Evolutionary conservation across 1,140 invertebrate species (phyloP).

Genomic region (Arctopsyche grandis): DNA sequence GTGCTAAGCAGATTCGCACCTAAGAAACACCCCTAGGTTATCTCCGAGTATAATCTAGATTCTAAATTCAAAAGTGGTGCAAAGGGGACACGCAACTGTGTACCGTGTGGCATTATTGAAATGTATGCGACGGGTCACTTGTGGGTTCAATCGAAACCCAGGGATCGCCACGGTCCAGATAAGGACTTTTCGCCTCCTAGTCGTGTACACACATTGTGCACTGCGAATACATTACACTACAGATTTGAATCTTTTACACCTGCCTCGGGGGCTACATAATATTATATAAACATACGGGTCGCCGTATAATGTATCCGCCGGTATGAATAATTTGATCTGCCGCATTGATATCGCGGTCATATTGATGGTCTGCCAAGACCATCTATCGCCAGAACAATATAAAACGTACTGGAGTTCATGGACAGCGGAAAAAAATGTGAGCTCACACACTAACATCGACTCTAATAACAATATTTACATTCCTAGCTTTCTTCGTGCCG

Average conservation of each 20-base stretch:
- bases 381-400: constrained; percentile 34
- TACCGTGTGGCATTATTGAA: not conserved
- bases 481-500: constrained; percentile 37
- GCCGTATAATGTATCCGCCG: constrained; percentile 25
- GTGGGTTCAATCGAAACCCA: not conserved
- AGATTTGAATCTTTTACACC: constrained; percentile 39
- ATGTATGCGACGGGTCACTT: constrained; percentile 11
- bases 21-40: too few species aligned
- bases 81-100: too few species aligned
- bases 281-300: not conserved
- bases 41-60: too few species aligned
- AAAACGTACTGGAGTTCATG: not conserved
- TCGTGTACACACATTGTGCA: constrained; percentile 15
- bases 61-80: too few species aligned
- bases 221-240: constrained; percentile 31
- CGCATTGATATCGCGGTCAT: constrained; percentile 33
- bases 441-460: constrained; percentile 1
- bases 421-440: constrained; percentile 8
- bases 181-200: constrained; percentile 10
- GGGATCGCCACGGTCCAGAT: constrained; percentile 3
- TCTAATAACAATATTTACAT: constrained; percentile 44
- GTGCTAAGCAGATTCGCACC: too few species aligned
- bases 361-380: constrained; percentile 42
- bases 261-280: constrained; percentile 8
- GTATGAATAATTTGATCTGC: constrained; percentile 43